Base-by-base conservation (phyloP, 2,888 invertebrate species). In the Polyommatus iphigenia region DNA sequence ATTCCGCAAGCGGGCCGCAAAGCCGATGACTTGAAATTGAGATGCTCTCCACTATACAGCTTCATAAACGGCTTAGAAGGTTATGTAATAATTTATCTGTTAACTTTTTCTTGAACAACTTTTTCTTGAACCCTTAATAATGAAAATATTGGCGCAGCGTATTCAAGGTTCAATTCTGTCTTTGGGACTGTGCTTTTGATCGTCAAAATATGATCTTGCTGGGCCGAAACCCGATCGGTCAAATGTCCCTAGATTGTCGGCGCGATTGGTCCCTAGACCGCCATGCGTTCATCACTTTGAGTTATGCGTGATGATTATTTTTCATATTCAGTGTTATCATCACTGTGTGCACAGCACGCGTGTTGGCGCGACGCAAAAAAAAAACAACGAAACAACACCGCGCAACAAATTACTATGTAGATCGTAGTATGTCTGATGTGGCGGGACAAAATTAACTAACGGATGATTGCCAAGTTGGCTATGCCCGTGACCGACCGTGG, bases 391-490 rank as follows among this genome's bases (percentile, higher is more conserved):
- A 18, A 72, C 41, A 72, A 24, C 71, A 46, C 10, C 10, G n/a
- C 15, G 32, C 10, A 80, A 80, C 81, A 83, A 82, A 80, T 82
- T 80, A 81, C 81, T 82, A 83, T 85, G 85, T 85, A 84, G 81
- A 24, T 50, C 24, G 15, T 67, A 67, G 67, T 67, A 75, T 24
- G 83, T 82, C 83, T 84, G 80, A 82, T 79, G 83, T 84, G 84
- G 86, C 89, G 90, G 87, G 88, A 90, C 90, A 90, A 86, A 90
- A 90, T 91, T 91, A 91, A 90, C 86, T 85, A 85, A 84, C 77
- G 85, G 84, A 83, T 82, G 84, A 85, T 85, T 92, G 92, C 93
- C 93, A 93, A 93, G 85, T 93, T 91, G 91, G 91, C 91, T 89
- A 89, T 84, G 87, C 84, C 86, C 87, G 86, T 89, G 89, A 88